Evolutionary conservation across 2,113 vertebrate species (phyloP).

Genomic region (Nothoprocta perdicaria): DNA sequence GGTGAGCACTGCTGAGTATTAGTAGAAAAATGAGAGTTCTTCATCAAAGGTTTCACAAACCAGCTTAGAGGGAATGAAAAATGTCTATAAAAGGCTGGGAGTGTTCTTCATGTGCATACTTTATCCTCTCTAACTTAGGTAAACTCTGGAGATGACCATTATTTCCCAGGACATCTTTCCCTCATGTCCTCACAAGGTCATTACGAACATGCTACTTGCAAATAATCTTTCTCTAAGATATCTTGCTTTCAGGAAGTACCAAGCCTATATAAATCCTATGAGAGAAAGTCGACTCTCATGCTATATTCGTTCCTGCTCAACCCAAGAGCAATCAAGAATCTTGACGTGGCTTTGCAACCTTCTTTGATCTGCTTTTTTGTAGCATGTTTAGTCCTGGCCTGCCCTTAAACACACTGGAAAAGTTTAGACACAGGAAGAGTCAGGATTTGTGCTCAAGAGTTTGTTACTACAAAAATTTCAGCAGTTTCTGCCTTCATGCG

Average conservation of each 20-base stretch:
- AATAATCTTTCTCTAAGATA: neutral
- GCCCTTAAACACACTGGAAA: neutral
- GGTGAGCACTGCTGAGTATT: neutral
- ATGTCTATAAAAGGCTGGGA: neutral
- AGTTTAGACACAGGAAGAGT: neutral
- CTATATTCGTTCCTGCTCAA: neutral
- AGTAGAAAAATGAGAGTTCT: neutral
- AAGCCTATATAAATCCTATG: neutral
- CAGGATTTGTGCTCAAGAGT: neutral
- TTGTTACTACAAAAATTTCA: neutral
- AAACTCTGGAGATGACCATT: neutral
- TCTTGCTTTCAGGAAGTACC: neutral
- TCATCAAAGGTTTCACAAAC: neutral
- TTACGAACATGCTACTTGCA: neutral
- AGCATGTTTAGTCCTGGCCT: neutral
- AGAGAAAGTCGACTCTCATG: neutral
- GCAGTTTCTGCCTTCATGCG: neutral
- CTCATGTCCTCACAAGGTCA: neutral
- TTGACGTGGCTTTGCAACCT: neutral
- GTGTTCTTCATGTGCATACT: neutral
- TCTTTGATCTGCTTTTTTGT: neutral
- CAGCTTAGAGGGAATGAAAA: neutral
- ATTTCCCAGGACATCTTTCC: neutral
- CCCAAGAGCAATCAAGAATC: neutral
- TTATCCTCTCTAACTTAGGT: neutral